Percentiles rank a stretch among this genome's conserved stretches.
These are phyloP conservation scores for Athetis lepigone DNA, from an alignment of 2,888 invertebrate genomes.

Conservation along the genomic window DNA sequence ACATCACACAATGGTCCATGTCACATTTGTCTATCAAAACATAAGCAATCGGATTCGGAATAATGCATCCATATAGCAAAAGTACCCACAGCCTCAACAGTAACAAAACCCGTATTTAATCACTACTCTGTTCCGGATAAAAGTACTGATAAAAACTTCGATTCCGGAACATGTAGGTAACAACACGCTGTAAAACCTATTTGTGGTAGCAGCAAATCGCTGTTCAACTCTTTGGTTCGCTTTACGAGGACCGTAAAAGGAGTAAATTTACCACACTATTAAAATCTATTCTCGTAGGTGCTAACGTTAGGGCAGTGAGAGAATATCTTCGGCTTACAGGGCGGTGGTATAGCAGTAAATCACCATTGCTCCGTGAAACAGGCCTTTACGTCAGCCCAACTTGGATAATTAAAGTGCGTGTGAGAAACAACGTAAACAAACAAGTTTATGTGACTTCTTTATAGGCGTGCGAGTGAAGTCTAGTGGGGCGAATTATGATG, in stretches of 20 bases:
- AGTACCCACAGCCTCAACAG: too few relatives aligned
- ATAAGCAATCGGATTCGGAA: too few relatives aligned
- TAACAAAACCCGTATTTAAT: conserved; percentile 17
- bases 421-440: conserved; percentile 49
- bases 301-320: conserved; percentile 55
- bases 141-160: conserved; percentile 40
- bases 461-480: conserved; percentile 46
- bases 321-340: conserved; percentile 46
- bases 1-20: too few relatives aligned
- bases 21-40: too few relatives aligned
- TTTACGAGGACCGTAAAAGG: conserved; percentile 82
- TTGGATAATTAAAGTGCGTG: conserved; percentile 54
- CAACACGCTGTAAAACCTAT: conserved; percentile 66
- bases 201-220: conserved; percentile 82
- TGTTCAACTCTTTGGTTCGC: conserved; percentile 82
- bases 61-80: too few relatives aligned
- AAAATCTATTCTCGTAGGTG: conserved; percentile 77
- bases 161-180: conserved; percentile 43
- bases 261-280: conserved; percentile 78
- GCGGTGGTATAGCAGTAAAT: conserved; percentile 50
- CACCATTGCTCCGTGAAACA: conserved; percentile 52
- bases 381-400: conserved; percentile 48
- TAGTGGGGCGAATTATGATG: conserved; percentile 42
- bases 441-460: conserved; percentile 52
- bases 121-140: conserved; percentile 33